Conservation (phyloP, 1,140 invertebrate genomes). For the Trichonephila inaurata region DNA sequence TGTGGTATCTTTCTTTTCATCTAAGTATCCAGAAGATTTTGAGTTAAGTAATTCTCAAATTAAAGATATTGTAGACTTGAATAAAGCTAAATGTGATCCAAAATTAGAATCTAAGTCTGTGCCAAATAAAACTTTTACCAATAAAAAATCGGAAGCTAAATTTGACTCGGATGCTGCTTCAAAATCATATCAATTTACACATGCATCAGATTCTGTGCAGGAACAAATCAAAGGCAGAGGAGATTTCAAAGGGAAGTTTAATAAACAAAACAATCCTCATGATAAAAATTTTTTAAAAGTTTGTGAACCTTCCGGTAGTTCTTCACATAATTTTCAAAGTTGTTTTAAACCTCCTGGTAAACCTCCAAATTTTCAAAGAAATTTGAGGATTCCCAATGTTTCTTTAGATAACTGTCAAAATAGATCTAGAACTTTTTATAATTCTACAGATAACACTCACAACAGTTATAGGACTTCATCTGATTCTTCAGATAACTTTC, state of each 20-base stretch:
- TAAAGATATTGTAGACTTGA: not conserved
- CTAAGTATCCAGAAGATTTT: not conserved
- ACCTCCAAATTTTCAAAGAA: no score
- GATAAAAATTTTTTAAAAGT: not conserved
- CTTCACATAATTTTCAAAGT: not conserved
- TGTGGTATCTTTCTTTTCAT: not conserved
- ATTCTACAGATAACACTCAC: not conserved
- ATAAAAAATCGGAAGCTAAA: no score
- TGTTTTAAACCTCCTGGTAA: no score
- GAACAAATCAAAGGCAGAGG: not conserved
- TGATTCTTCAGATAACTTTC: not conserved
- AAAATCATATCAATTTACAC: not conserved
- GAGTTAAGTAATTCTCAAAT: not conserved
- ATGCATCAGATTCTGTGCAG: not conserved
- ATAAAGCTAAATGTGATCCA: not conserved
- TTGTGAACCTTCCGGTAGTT: not conserved
- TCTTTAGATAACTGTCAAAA: no score
- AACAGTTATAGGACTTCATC: not conserved
- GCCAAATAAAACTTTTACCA: not conserved
- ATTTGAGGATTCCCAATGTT: no score
- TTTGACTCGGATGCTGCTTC: not conserved
- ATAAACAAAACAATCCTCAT: not conserved
- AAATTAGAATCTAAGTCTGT: not conserved
- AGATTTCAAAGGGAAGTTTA: not conserved
- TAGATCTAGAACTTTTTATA: not conserved